These are phyloP conservation scores for Rhagoletis zephyria DNA, from an alignment of 1,140 invertebrate genomes.

Conservation along the genomic window DNA sequence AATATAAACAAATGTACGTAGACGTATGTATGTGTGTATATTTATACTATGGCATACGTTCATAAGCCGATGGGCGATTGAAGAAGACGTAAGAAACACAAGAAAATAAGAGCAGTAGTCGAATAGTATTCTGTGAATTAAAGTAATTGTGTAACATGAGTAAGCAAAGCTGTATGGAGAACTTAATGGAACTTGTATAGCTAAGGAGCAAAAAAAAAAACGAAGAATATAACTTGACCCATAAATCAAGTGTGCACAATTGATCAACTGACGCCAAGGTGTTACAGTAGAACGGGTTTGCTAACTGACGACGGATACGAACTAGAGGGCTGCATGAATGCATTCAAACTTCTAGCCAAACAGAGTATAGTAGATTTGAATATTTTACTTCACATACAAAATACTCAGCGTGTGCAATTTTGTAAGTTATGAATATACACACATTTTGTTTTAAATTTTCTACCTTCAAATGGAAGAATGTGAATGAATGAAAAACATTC, in stretches of 20 bases:
- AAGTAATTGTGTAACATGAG: not conserved
- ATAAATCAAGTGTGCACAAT: constrained; percentile 15
- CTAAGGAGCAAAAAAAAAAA: not conserved
- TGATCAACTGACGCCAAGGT: not conserved
- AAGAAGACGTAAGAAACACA: not conserved
- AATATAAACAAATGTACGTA: not conserved
- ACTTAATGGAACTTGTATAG: not conserved
- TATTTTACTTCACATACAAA: no score
- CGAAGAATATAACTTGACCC: constrained; percentile 3
- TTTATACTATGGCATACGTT: not conserved
- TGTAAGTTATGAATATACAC: no score
- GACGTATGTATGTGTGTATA: not conserved
- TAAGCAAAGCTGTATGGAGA: not conserved
- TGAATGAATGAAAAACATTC: no score
- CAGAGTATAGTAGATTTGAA: no score
- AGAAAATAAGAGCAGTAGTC: not conserved
- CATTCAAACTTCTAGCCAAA: no score
- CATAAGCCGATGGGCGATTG: not conserved
- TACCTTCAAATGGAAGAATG: no score
- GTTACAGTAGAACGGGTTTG: not conserved
- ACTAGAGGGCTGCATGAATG: no score
- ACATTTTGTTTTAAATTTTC: no score
- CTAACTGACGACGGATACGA: not conserved
- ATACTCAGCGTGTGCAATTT: no score
- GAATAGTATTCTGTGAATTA: constrained; percentile 12